These are phyloP conservation scores for Corynorhinus townsendii DNA, from an alignment of 2,113 vertebrate species.

Conservation along the genomic window DNA sequence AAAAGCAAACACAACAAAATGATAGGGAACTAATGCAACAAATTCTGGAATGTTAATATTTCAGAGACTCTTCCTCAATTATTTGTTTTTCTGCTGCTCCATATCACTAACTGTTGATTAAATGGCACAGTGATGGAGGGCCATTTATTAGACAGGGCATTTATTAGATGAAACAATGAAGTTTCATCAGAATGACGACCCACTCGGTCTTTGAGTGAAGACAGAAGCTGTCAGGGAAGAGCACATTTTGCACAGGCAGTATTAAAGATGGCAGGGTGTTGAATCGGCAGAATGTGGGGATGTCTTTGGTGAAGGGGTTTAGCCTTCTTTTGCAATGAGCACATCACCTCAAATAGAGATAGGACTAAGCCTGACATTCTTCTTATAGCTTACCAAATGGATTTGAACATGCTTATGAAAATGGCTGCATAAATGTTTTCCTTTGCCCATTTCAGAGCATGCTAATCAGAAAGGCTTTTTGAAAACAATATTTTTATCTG, in stretches of 20 bases:
- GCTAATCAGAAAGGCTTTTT: conserved; percentile 63
- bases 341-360: not conserved
- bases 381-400: conserved; percentile 10
- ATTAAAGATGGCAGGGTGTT: not conserved
- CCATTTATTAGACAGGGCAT: not conserved
- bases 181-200: not conserved
- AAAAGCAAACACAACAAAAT: not conserved
- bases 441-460: conserved; percentile 50
- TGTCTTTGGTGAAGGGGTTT: not conserved
- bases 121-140: not conserved
- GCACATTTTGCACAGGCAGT: not conserved
- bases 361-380: not conserved
- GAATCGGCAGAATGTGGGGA: not conserved
- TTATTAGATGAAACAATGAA: not conserved
- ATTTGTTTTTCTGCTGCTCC: not conserved
- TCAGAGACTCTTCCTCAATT: not conserved
- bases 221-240: not conserved
- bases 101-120: not conserved
- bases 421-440: conserved; percentile 52
- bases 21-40: not conserved
- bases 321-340: not conserved
- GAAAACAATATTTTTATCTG: conserved; percentile 73
- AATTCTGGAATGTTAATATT: not conserved
- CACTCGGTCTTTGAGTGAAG: not conserved
- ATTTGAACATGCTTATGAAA: conserved; percentile 62